Evolutionary conservation across 2,113 vertebrate genomes (phyloP).

Genomic region (Fregetta grallaria): DNA sequence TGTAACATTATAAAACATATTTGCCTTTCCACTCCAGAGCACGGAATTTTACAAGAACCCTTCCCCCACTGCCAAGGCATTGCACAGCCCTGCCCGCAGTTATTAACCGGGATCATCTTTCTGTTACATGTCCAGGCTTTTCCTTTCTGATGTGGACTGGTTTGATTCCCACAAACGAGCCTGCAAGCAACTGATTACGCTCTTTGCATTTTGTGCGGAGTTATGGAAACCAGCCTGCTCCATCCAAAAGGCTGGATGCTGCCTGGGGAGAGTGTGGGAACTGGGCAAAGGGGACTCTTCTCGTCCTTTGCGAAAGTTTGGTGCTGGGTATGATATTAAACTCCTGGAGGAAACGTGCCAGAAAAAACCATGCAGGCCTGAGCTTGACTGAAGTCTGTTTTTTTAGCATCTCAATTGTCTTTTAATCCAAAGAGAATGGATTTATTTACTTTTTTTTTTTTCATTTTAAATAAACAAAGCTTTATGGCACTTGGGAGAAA

Average conservation of each 20-base stretch:
- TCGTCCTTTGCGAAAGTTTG: neutral
- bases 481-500: neutral
- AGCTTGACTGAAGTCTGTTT: neutral
- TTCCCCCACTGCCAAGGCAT: neutral
- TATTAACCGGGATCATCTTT: neutral
- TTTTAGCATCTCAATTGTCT: neutral
- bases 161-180: neutral
- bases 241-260: neutral
- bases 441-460: neutral
- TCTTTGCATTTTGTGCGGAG: neutral
- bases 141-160: constrained; percentile 2
- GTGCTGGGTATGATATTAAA: neutral
- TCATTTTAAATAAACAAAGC: neutral
- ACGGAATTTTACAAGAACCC: neutral
- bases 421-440: neutral
- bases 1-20: neutral
- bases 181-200: neutral
- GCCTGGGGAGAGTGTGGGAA: constrained; percentile 22
- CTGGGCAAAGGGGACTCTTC: neutral
- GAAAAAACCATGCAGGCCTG: neutral
- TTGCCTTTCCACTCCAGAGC: neutral
- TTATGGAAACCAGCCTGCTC: neutral
- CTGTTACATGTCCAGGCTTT: constrained; percentile 3
- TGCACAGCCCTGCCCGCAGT: neutral
- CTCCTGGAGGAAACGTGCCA: neutral